phyloP scores from a whole-genome alignment of 1,140 invertebrate genomes.

The Luehdorfia chinensis region DNA sequence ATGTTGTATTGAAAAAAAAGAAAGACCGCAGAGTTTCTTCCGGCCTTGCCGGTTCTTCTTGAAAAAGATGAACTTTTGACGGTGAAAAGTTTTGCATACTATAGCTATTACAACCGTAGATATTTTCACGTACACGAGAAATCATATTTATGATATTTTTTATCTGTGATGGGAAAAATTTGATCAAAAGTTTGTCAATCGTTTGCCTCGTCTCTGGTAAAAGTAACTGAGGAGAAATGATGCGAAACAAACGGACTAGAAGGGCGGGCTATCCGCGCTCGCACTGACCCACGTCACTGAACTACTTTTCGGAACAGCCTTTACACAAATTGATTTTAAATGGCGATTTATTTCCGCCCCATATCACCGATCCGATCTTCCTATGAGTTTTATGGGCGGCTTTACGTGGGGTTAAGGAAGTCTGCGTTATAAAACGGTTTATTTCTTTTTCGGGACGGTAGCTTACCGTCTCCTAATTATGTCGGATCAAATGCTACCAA shows the following conservation, averaged over 20 bases:
- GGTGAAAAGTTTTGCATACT: too few relatives aligned
- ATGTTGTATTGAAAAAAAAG: too few relatives aligned
- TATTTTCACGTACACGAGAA: too few relatives aligned
- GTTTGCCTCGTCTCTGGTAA: conserved; percentile 35
- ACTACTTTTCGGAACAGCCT: conserved; percentile 29
- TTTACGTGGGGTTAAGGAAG: conserved; percentile 70
- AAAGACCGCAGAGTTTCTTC: too few relatives aligned
- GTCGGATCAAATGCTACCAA: conserved; percentile 16
- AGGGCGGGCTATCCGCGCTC: conserved; percentile 23
- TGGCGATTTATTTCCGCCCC: conserved; percentile 73
- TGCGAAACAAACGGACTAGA: conserved; percentile 16
- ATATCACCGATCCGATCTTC: conserved; percentile 73
- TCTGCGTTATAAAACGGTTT: conserved; percentile 70
- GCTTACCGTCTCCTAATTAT: conserved; percentile 50
- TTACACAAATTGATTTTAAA: conserved; percentile 75
- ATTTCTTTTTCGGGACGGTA: conserved; percentile 61
- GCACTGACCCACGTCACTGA: conserved; percentile 33
- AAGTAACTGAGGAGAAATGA: conserved; percentile 33
- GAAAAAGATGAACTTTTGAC: too few relatives aligned
- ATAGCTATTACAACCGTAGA: too few relatives aligned
- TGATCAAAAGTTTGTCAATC: too few relatives aligned
- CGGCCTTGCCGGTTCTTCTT: too few relatives aligned
- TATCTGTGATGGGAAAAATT: too few relatives aligned
- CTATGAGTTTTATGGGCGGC: conserved; percentile 72
- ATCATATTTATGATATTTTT: too few relatives aligned